Evolutionary conservation across 1,140 invertebrate species (phyloP), one percentile per base, ranked within the genome.

Genomic region (Vanessa atalanta): DNA sequence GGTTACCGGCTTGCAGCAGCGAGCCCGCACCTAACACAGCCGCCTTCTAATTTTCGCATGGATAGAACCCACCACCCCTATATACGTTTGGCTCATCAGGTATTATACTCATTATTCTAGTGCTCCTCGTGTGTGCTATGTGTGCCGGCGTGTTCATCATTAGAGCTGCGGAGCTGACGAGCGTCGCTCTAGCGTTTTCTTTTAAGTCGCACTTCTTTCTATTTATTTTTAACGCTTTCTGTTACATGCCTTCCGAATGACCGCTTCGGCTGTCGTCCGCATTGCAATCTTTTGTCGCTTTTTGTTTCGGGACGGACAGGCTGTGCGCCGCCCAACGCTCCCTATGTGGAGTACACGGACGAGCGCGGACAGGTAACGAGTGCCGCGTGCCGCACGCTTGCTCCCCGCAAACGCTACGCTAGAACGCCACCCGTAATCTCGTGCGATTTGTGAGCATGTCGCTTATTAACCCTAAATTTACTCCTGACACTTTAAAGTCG

Each of bases 341-440:
- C 96, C 94, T 97, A 96, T 95, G 97, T 98, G 94, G 96, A 97
- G 95, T 98, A 98, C 96, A 98, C 97, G 95, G 97, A 98, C 95
- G 96, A 97, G 93, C 97, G 97, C 94, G 97, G 97, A 95, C 97
- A 98, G 97, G 97, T 98, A 98, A 92, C 86, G 87, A 75, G 88
- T 91, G 88, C 85, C 88, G 88, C 85, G 3, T 31, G 26, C 20
- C 20, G 20, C 20, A 73, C 77, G 65, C 67, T 47, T 23, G 69
- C 63, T n/a, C 72, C 60, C 50, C 47, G 66, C 50, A 15, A 48
- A 50, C 67, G 15, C 70, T 16, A n/a, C 48, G 13, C 14, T 51
- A 51, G 13, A 31, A n/a, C 65, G 51, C 72, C 63, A 65, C 20
- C 61, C 65, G 15, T 63, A 53, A 37, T 53, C 64, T 20, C 37